Percentiles rank a stretch among this genome's conserved stretches.
These are phyloP conservation scores for Scomber colias DNA, from an alignment of 2,113 vertebrate genomes.

Conservation along the genomic window DNA sequence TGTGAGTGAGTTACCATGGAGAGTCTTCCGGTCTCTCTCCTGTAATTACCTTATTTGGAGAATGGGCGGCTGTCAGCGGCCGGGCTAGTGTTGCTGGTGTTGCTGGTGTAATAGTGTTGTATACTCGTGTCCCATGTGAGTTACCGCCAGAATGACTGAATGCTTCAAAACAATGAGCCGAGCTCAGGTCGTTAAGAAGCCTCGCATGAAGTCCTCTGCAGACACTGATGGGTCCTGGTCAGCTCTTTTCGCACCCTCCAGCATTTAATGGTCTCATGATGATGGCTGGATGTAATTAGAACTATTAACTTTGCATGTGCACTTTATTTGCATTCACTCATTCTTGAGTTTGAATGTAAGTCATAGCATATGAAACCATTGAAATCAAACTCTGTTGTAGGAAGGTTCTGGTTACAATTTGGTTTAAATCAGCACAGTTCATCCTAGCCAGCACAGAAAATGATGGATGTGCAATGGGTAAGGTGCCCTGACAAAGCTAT, in stretches of 20 bases:
- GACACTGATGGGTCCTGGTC: conserved; percentile 20
- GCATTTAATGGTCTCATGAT: conserved; percentile 34
- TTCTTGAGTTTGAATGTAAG: conserved; percentile 1
- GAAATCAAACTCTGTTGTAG: background rate
- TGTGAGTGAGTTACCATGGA: conserved; percentile 72
- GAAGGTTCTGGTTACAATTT: background rate
- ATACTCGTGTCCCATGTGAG: conserved; percentile 30
- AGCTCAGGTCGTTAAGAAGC: conserved; percentile 8
- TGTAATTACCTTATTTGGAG: conserved; percentile 63
- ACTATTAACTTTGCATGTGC: conserved; percentile 25
- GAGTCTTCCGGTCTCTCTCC: conserved; percentile 61
- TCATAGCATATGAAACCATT: background rate
- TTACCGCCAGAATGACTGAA: conserved; percentile 11
- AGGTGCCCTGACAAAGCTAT: background rate
- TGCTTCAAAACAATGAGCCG: conserved; percentile 17
- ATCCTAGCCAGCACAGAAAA: background rate
- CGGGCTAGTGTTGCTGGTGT: conserved; percentile 14
- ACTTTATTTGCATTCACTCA: conserved; percentile 28
- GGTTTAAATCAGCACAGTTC: background rate
- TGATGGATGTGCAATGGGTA: background rate
- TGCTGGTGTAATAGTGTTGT: conserved; percentile 17
- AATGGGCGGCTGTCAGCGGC: conserved; percentile 43
- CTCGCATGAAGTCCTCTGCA: conserved; percentile 34
- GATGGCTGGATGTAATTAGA: conserved; percentile 18
- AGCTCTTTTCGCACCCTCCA: conserved; percentile 27